Percentiles rank a stretch among this genome's conserved stretches.
These are phyloP conservation scores for Pollenia griseotomentosa DNA, from an alignment of 2,888 invertebrate species.

Conservation along the genomic window DNA sequence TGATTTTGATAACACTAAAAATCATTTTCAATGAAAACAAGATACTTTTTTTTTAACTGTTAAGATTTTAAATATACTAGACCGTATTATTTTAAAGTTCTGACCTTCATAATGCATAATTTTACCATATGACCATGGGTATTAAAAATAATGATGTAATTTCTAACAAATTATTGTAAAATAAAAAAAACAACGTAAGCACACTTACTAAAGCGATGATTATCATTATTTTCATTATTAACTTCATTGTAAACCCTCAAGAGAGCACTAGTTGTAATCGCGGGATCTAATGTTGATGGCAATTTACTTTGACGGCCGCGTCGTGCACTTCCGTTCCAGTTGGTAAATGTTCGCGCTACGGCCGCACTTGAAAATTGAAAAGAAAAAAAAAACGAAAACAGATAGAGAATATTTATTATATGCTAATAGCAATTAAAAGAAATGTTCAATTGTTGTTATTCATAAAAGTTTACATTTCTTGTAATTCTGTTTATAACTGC, in stretches of 20 bases:
- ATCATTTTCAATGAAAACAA: too few species aligned
- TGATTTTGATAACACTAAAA: too few species aligned
- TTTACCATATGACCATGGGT: not conserved
- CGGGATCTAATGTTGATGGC: constrained; percentile 89
- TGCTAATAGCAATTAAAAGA: not conserved
- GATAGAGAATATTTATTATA: constrained; percentile 39
- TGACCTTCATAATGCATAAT: not conserved
- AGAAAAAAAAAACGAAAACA: constrained; percentile 14
- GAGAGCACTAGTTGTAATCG: constrained; percentile 89
- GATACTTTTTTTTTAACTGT: too few species aligned
- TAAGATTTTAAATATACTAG: too few species aligned
- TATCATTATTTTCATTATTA: constrained; percentile 85
- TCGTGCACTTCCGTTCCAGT: constrained; percentile 88
- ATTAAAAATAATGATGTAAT: not conserved
- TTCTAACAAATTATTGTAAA: constrained; percentile 26
- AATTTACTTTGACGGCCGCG: constrained; percentile 87
- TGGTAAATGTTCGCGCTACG: constrained; percentile 90
- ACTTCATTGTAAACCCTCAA: constrained; percentile 86
- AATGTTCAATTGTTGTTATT: constrained; percentile 71
- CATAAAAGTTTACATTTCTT: not conserved
- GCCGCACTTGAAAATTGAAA: constrained; percentile 87
- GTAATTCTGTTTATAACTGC: not conserved
- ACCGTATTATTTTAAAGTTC: not conserved
- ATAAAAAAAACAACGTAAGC: not conserved
- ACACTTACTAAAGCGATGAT: constrained; percentile 84